phyloP scores from a whole-genome alignment of 2,113 vertebrate species.

The Grammomys dolichurus region DNA sequence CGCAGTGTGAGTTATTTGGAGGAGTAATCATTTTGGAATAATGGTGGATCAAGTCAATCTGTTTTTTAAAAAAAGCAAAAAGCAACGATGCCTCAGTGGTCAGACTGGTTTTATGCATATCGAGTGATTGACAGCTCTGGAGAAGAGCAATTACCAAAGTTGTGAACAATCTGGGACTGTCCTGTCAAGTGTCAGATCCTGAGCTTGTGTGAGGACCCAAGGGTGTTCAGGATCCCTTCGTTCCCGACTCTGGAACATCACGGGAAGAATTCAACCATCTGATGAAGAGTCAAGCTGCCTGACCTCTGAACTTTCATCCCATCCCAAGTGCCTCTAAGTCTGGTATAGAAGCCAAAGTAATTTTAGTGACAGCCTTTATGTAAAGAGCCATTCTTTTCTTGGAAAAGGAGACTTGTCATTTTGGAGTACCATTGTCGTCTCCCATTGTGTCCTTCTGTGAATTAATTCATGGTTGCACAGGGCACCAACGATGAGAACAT shows the following conservation, averaged over 20 bases:
- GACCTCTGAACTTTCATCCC: conserved; percentile 35
- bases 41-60: conserved; percentile 56
- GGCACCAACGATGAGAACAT: conserved; percentile 67
- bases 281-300: neutral
- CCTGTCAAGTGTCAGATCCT: no score
- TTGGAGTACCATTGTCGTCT: conserved; percentile 38
- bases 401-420: conserved; percentile 43
- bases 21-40: conserved; percentile 42
- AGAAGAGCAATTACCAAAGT: neutral
- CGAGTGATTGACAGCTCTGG: neutral
- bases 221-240: neutral
- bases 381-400: conserved; percentile 48
- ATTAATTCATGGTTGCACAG: conserved; percentile 66
- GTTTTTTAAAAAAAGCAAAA: neutral
- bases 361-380: conserved; percentile 21
- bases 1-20: conserved; percentile 52
- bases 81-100: neutral
- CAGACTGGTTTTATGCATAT: neutral
- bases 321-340: neutral
- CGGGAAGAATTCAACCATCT: neutral
- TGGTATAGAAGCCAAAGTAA: neutral
- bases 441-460: conserved; percentile 67
- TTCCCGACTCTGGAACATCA: neutral
- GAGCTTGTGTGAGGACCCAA: neutral
- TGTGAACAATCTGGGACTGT: neutral